Base-by-base conservation (phyloP, 2,797 vertebrate genomes). In the Hoplostethus atlanticus region DNA sequence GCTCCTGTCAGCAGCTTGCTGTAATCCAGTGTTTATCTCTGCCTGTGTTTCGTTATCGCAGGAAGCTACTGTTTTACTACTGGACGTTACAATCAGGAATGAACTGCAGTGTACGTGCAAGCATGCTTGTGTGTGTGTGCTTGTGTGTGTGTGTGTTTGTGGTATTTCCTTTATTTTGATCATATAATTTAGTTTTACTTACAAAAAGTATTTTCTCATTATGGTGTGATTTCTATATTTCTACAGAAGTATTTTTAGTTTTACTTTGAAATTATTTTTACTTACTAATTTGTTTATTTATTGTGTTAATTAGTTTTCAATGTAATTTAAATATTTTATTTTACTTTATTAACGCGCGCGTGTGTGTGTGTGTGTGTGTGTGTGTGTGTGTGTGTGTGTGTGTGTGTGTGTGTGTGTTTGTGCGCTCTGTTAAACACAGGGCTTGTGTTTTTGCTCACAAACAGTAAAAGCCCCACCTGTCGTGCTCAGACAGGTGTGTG, bases 11-110 rank as follows among this genome's bases (percentile, higher is more conserved):
- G 84, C 59, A 55, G 73, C 86, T 73, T 79, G 79, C 76, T 62
- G 50, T 91, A 91, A 92, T 87, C 90, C 84, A 7, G 69, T 89
- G 89, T 90, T 92, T 90, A 92, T 90, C 70, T 86, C 71, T 59
- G 48, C 80, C 83, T 72, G 78, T 62, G 78, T 62, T 78, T 54
- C 71, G 61, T 77, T 84, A 56, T 80, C 71, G n/a, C 61, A 55
- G 65, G 31, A 57, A 68, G 84, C 84, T 85, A 85, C 89, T 64
- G 84, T 87, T 74, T 73, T 64, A 80, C 68, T 46, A 34, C 34
- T 53, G 28, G 48, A 75, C 66, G 47, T 16, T 30, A 34, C 5
- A 38, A 44, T 50, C 28, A 11, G 47, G 30, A 55, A 10, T 31
- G 40, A 42, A 36, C 13, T 40, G 13, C 17, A 61, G 42, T 68